Percentiles rank a stretch among this genome's conserved stretches.
These are phyloP conservation scores for Sterna hirundo DNA, from an alignment of 2,113 vertebrate genomes.

Conservation along the genomic window DNA sequence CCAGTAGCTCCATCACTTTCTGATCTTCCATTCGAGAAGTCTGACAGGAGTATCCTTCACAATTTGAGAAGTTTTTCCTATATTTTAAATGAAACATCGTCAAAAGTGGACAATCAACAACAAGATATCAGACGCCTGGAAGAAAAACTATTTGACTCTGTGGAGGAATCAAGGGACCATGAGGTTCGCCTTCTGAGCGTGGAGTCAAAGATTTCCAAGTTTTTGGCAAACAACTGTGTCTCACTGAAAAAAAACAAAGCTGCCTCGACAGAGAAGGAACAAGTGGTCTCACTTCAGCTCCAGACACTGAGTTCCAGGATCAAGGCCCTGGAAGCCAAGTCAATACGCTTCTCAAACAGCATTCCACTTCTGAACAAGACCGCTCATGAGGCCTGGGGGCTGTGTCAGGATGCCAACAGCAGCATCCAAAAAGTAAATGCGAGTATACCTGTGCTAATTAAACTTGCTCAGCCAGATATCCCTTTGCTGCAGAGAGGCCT, in stretches of 20 bases:
- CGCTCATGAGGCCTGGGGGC: conserved; percentile 45
- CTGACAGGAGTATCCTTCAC: neutral
- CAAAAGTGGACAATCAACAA: conserved; percentile 51
- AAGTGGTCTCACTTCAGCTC: conserved; percentile 46
- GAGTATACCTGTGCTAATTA: conserved; percentile 57
- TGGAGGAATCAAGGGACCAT: conserved; percentile 36
- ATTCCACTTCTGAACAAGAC: conserved; percentile 76
- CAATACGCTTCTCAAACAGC: conserved; percentile 56
- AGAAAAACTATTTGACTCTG: conserved; percentile 35
- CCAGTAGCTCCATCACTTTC: conserved; percentile 19
- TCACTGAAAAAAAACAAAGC: conserved; percentile 42
- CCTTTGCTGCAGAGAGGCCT: conserved; percentile 69
- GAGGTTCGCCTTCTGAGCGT: conserved; percentile 65
- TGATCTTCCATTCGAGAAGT: neutral
- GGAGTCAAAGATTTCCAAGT: conserved; percentile 74
- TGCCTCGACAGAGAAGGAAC: conserved; percentile 47
- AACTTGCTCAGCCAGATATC: conserved; percentile 54
- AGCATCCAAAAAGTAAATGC: conserved; percentile 60
- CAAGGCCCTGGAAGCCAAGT: conserved; percentile 76
- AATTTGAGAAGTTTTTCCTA: conserved; percentile 57
- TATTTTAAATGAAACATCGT: conserved; percentile 59
- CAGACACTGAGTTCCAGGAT: conserved; percentile 74
- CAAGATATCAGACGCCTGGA: conserved; percentile 46
- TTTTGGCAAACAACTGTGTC: conserved; percentile 59
- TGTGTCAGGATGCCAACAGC: conserved; percentile 58